phyloP scores from a whole-genome alignment of 1,140 invertebrate species.

The Subanguina moxae region DNA sequence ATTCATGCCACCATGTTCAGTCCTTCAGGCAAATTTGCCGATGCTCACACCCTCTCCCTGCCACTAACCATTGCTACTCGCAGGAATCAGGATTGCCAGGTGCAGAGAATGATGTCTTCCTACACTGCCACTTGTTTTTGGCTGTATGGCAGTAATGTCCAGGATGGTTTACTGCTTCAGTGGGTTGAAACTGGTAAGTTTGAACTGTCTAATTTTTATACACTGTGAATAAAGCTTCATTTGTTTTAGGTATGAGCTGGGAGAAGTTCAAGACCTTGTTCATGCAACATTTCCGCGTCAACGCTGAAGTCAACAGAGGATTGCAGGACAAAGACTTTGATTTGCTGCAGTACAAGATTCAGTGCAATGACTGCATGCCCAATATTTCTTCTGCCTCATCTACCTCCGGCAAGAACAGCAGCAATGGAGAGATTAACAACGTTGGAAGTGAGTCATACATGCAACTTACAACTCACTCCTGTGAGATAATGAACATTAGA shows the following conservation, averaged over 20 bases:
- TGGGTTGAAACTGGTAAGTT: conserved; percentile 38
- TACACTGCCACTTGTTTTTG: conserved; percentile 59
- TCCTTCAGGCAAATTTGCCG: conserved; percentile 55
- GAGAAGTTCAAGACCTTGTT: conserved; percentile 46
- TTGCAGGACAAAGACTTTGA: conserved; percentile 46
- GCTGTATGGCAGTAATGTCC: conserved; percentile 54
- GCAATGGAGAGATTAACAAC: not conserved
- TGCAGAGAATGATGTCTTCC: conserved; percentile 58
- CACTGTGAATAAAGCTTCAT: not conserved
- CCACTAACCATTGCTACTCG: conserved; percentile 58
- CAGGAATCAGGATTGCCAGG: conserved; percentile 53
- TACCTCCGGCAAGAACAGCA: not conserved
- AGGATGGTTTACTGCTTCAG: conserved; percentile 55
- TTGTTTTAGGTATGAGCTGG: conserved; percentile 42
- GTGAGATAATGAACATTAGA: too few relatives aligned
- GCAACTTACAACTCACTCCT: too few relatives aligned
- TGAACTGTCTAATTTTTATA: too few relatives aligned
- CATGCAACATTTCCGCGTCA: conserved; percentile 47
- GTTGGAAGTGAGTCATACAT: not conserved
- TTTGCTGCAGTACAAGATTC: conserved; percentile 47
- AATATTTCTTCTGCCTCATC: not conserved
- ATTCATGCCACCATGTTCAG: conserved; percentile 58
- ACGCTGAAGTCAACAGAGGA: conserved; percentile 45
- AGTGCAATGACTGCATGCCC: conserved; percentile 43
- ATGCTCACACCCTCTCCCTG: conserved; percentile 57